Evolutionary conservation across 2,797 vertebrate genomes (phyloP).

Genomic region (Ptychobarbus kaznakovi): DNA sequence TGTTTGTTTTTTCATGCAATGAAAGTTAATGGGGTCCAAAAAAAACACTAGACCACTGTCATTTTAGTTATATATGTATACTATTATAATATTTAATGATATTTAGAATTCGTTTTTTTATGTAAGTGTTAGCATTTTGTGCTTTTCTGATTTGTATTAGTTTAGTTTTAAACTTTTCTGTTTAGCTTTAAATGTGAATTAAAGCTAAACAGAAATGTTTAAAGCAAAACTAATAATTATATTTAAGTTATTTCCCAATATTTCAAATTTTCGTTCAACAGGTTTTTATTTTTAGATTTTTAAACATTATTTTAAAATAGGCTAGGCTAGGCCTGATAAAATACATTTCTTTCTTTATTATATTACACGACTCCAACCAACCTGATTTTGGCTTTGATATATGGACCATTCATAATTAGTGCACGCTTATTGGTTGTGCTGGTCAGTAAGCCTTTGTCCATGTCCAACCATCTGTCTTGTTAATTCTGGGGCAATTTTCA

Average conservation of each 20-base stretch:
- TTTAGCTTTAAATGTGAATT: neutral
- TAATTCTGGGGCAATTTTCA: slow-evolving; percentile 47
- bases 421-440: slow-evolving; percentile 9
- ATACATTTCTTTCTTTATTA: slow-evolving; percentile 57
- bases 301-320: neutral
- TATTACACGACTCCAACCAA: slow-evolving; percentile 23
- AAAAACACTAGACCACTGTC: neutral
- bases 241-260: neutral
- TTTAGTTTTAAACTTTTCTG: neutral
- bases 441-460: slow-evolving; percentile 12
- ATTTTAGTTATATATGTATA: neutral
- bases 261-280: neutral
- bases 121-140: neutral
- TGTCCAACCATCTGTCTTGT: slow-evolving; percentile 58
- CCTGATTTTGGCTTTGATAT: slow-evolving; percentile 42
- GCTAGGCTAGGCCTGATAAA: slow-evolving; percentile 45
- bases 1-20: neutral
- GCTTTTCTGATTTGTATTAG: neutral
- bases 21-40: neutral
- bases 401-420: slow-evolving; percentile 36
- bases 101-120: neutral
- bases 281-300: neutral
- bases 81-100: neutral
- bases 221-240: too few relatives aligned
- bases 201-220: too few relatives aligned